Evolutionary conservation across 1,140 invertebrate genomes (phyloP).

Genomic region (Drosophila ogumai): DNA sequence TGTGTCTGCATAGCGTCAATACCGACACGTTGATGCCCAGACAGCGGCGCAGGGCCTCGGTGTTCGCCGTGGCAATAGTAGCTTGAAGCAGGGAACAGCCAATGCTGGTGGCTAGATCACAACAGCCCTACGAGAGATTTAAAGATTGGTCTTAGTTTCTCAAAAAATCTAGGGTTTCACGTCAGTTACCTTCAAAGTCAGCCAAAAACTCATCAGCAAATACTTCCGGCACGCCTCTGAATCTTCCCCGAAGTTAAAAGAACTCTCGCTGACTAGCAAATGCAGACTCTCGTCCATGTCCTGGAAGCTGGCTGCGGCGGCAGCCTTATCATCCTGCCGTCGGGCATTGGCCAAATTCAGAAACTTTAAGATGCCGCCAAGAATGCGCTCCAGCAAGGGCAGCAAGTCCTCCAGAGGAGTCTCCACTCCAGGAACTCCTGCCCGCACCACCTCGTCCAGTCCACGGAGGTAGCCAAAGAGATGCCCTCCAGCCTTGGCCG

Average conservation of each 20-base stretch:
- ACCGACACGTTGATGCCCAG: conserved; percentile 87
- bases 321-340: background rate
- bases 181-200: conserved; percentile 89
- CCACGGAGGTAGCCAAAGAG: conserved; percentile 68
- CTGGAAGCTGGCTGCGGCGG: conserved; percentile 86
- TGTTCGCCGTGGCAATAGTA: background rate
- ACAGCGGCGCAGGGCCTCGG: conserved; percentile 83
- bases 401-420: conserved; percentile 29
- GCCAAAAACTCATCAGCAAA: conserved; percentile 91
- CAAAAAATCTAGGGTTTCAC: background rate
- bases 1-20: conserved; percentile 90
- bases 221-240: conserved; percentile 86
- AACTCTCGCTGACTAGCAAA: conserved; percentile 84
- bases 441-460: conserved; percentile 52
- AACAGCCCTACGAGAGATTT: conserved; percentile 47
- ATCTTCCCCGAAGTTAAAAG: conserved; percentile 58
- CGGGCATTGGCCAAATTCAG: conserved; percentile 63
- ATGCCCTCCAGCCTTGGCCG: conserved; percentile 52
- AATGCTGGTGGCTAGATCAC: conserved; percentile 76
- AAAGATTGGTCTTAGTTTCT: too few species aligned
- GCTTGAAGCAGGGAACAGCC: conserved; percentile 46
- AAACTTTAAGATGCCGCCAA: conserved; percentile 55
- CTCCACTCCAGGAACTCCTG: background rate
- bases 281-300: conserved; percentile 87
- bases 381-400: conserved; percentile 50